Evolutionary conservation across 2,113 vertebrate genomes (phyloP).

Genomic region (Caloenas nicobarica): DNA sequence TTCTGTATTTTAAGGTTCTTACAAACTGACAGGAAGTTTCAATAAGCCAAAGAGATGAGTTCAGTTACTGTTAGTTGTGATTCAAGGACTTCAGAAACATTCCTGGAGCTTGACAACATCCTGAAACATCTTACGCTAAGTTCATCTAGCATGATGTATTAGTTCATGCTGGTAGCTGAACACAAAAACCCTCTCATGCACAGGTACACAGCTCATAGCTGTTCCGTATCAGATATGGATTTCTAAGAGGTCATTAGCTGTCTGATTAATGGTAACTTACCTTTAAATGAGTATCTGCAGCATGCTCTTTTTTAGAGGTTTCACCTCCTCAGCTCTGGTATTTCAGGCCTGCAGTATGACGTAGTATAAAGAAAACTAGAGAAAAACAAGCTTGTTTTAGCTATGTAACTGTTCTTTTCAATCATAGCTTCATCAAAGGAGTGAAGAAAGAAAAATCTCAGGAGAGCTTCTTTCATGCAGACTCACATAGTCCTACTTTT

Average conservation of each 20-base stretch:
- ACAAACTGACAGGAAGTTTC: not conserved
- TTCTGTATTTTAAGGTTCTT: not conserved
- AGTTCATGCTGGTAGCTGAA: not conserved
- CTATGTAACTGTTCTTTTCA: not conserved
- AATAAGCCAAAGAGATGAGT: not conserved
- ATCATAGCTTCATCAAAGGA: not conserved
- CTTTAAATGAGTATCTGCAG: not conserved
- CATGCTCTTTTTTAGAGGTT: rapidly evolving
- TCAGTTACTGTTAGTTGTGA: not conserved
- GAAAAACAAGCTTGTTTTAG: not conserved
- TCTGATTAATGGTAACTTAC: not conserved
- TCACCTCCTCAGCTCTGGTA: not conserved
- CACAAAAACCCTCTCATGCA: not conserved
- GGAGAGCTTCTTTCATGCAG: not conserved
- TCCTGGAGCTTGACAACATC: not conserved
- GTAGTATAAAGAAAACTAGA: not conserved
- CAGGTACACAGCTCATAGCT: not conserved
- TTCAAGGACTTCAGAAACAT: not conserved
- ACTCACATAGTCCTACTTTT: not conserved
- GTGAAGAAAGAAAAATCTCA: not conserved
- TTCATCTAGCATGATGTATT: not conserved
- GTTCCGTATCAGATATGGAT: not conserved
- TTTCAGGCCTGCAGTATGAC: not conserved
- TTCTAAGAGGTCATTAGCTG: not conserved
- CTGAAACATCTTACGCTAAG: not conserved